Conservation (phyloP, 2,888 invertebrate genomes). For the Epirrhoe tristata region DNA sequence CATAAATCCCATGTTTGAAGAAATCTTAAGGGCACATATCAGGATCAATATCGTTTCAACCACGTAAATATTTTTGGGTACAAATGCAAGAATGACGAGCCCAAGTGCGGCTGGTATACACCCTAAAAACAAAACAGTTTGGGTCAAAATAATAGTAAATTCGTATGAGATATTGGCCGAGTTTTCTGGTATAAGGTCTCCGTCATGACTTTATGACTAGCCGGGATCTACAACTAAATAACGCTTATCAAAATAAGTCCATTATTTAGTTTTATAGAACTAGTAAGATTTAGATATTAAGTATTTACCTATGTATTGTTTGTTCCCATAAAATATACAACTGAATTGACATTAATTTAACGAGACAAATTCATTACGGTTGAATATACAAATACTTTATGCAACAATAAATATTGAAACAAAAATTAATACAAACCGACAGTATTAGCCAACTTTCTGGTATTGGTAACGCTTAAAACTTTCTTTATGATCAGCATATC, state of each 20-base stretch:
- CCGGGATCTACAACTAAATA: too few species aligned
- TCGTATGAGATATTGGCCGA: background rate
- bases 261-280: too few species aligned
- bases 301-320: too few species aligned
- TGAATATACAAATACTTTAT: too few species aligned
- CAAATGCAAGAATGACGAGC: slow-evolving; percentile 82
- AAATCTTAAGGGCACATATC: slow-evolving; percentile 87
- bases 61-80: slow-evolving; percentile 75
- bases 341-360: too few species aligned
- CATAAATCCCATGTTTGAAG: slow-evolving; percentile 87
- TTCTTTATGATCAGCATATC: slow-evolving; percentile 86
- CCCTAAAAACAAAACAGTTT: slow-evolving; percentile 66
- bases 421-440: slow-evolving; percentile 62
- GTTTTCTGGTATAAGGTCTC: too few species aligned
- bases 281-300: too few species aligned
- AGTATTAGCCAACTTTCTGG: slow-evolving; percentile 86
- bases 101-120: slow-evolving; percentile 84
- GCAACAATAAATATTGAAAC: too few species aligned
- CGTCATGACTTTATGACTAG: too few species aligned
- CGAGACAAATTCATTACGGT: too few species aligned
- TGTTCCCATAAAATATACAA: too few species aligned
- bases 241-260: too few species aligned
- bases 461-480: slow-evolving; percentile 78
- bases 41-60: slow-evolving; percentile 85
- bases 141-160: background rate